Evolutionary conservation across 2,888 invertebrate genomes (phyloP).

Genomic region (Lasioglossum oenotherae): DNA sequence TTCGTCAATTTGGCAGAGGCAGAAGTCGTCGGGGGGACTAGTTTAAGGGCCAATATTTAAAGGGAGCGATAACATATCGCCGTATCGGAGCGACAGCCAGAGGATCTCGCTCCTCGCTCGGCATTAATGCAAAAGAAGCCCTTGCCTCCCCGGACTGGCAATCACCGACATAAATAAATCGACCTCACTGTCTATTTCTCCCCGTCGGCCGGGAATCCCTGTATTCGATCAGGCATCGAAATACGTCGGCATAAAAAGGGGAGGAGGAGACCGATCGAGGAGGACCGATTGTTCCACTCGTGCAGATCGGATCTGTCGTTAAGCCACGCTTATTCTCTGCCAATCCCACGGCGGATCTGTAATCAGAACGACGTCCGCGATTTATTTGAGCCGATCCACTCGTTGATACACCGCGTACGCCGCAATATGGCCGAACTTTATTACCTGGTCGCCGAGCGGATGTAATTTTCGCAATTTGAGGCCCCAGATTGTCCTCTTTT

Average conservation of each 20-base stretch:
- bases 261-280: conserved; percentile 53
- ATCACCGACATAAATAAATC: conserved; percentile 78
- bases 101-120: conserved; percentile 44
- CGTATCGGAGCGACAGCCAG: conserved; percentile 51
- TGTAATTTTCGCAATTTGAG: background rate
- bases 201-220: conserved; percentile 66
- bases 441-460: background rate
- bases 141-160: conserved; percentile 64
- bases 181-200: conserved; percentile 70
- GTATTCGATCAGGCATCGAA: conserved; percentile 73
- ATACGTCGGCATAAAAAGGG: conserved; percentile 66
- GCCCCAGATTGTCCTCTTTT: background rate
- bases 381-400: conserved; percentile 66
- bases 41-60: conserved; percentile 30
- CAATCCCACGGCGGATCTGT: conserved; percentile 68
- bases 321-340: conserved; percentile 72
- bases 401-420: conserved; percentile 45
- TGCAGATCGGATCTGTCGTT: conserved; percentile 70
- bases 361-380: conserved; percentile 67
- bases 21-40: background rate
- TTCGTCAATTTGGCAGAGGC: background rate
- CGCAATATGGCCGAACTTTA: conserved; percentile 46
- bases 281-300: conserved; percentile 64
- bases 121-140: conserved; percentile 72
- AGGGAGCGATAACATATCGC: conserved; percentile 42